Evolutionary conservation across 2,888 invertebrate species (phyloP).

Genomic region (Ferdinandea cuprea): DNA sequence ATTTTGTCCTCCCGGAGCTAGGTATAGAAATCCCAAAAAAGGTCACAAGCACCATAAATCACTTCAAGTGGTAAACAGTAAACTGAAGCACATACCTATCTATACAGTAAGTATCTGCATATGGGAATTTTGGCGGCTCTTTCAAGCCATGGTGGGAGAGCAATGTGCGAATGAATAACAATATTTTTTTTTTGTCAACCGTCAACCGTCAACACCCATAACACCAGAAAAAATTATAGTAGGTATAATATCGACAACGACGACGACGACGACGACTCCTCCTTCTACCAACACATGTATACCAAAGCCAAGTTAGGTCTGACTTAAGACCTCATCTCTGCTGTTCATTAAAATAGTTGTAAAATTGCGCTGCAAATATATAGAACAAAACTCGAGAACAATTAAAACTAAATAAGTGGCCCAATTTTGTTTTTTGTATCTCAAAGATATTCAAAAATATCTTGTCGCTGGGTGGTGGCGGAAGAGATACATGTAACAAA

Average conservation of each 20-base stretch:
- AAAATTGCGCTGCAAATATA: slow-evolving; percentile 47
- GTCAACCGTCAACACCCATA: slow-evolving; percentile 46
- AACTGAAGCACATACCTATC: neutral
- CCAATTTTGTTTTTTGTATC: slow-evolving; percentile 45
- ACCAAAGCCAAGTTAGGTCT: no score
- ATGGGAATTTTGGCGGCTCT: no score
- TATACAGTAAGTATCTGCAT: no score
- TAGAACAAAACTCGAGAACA: slow-evolving; percentile 48
- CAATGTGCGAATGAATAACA: slow-evolving; percentile 34
- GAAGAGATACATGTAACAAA: slow-evolving; percentile 39
- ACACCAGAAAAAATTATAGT: slow-evolving; percentile 15
- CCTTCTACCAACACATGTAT: slow-evolving; percentile 42
- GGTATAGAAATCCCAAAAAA: slow-evolving; percentile 28
- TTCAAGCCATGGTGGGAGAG: slow-evolving; percentile 55
- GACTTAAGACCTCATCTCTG: slow-evolving; percentile 20
- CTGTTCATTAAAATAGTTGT: slow-evolving; percentile 53
- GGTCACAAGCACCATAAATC: slow-evolving; percentile 68
- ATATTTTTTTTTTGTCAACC: slow-evolving; percentile 52
- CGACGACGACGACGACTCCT: slow-evolving; percentile 56
- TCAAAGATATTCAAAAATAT: slow-evolving; percentile 19
- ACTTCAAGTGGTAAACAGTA: slow-evolving; percentile 39
- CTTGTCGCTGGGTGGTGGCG: slow-evolving; percentile 42
- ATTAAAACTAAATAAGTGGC: slow-evolving; percentile 49
- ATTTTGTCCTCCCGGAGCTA: neutral
- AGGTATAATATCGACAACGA: slow-evolving; percentile 14